Evolutionary conservation across 2,888 invertebrate species (phyloP).

Genomic region (Dolomedes plantarius): DNA sequence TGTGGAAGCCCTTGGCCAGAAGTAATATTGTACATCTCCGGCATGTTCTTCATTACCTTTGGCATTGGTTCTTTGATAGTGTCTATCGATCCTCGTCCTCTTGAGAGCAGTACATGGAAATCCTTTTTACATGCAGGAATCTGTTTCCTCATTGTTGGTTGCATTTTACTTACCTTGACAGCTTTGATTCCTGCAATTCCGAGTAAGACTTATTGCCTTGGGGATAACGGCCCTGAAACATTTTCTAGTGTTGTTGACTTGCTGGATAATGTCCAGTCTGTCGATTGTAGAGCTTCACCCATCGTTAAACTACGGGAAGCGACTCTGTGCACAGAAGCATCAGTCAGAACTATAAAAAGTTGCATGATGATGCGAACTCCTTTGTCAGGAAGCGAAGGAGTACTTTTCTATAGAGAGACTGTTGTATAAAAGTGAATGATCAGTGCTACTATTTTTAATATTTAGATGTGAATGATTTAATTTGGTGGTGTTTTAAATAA

Average conservation of each 20-base stretch:
- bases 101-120: background rate
- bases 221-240: background rate
- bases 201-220: background rate
- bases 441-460: too few species aligned
- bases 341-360: background rate
- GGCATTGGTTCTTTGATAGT: background rate
- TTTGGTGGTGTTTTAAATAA: too few species aligned
- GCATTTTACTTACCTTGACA: background rate
- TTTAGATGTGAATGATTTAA: too few species aligned
- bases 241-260: background rate
- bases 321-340: background rate
- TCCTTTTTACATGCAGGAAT: background rate
- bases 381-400: background rate
- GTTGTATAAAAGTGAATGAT: background rate
- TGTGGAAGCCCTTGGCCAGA: background rate
- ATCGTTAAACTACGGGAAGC: background rate
- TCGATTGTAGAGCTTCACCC: background rate
- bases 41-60: background rate
- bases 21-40: background rate
- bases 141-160: background rate
- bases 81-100: background rate
- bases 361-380: conserved; percentile 13
- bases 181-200: background rate
- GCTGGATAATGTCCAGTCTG: conserved; percentile 4
- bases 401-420: conserved; percentile 7